Conservation (phyloP, 2,797 vertebrate species). For the Nyctalus aviator region DNA sequence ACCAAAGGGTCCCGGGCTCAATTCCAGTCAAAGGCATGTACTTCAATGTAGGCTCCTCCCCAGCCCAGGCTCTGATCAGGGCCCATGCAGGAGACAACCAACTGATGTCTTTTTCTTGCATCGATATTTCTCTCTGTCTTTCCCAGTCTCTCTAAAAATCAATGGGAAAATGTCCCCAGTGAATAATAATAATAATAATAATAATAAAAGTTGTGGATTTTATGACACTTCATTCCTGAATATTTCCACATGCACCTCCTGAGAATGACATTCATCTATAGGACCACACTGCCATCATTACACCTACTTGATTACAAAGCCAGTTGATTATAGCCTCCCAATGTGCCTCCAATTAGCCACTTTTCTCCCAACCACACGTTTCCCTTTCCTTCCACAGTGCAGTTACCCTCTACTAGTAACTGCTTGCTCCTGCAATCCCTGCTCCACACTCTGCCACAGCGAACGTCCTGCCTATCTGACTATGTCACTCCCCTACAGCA, state of each 20-base stretch:
- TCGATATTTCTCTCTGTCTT: no score
- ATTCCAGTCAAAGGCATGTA: no score
- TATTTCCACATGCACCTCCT: not conserved
- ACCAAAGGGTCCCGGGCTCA: no score
- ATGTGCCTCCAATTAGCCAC: not conserved
- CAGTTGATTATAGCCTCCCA: not conserved
- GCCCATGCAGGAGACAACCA: no score
- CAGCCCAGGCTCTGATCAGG: no score
- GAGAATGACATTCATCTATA: not conserved
- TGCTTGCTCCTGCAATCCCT: no score
- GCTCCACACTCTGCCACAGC: not conserved
- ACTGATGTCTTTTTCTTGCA: no score
- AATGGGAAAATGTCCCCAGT: no score
- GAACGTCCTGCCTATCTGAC: not conserved
- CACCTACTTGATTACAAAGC: not conserved
- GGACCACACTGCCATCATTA: not conserved
- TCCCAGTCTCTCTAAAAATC: no score
- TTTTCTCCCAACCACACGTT: not conserved
- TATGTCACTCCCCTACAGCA: not conserved
- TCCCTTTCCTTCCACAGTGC: accelerated
- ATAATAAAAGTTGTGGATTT: not conserved
- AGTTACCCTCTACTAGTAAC: not conserved
- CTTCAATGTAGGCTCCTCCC: no score
- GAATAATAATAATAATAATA: no score
- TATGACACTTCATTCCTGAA: not conserved